phyloP scores from a whole-genome alignment of 2,797 vertebrate genomes.

The Tragelaphus oryx region DNA sequence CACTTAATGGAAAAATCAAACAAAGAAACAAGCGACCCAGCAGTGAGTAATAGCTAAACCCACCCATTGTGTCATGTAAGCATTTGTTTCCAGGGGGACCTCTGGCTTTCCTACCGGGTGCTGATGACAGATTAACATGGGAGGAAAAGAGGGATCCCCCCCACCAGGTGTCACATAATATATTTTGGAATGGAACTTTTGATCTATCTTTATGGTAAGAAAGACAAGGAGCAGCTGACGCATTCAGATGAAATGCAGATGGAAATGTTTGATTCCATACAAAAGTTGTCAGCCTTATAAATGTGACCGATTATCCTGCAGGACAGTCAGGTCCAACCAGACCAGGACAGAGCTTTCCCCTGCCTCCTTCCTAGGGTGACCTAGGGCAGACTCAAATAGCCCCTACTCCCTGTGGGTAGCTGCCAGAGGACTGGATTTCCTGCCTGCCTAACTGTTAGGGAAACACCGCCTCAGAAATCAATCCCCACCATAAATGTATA shows the following conservation, averaged over 20 bases:
- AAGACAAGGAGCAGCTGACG: accelerated
- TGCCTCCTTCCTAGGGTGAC: not conserved
- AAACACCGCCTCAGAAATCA: slow-evolving; percentile 41
- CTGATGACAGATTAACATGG: not conserved
- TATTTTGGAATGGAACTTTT: not conserved
- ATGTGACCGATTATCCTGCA: not conserved
- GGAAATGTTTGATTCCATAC: not conserved
- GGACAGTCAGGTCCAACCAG: not conserved
- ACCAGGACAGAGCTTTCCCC: not conserved
- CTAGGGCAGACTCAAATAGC: not conserved
- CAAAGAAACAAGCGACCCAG: not conserved
- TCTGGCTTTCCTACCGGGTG: not conserved
- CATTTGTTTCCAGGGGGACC: accelerated
- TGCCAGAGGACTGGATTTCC: not conserved
- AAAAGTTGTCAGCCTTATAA: not conserved
- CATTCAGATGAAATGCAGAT: not conserved
- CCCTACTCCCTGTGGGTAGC: not conserved
- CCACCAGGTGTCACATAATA: not conserved
- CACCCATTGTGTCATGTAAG: accelerated
- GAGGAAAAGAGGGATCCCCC: not conserved
- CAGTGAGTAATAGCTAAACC: not conserved
- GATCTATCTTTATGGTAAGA: not conserved
- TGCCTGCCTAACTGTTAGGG: not conserved
- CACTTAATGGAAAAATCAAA: not conserved
- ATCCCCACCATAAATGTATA: not conserved